phyloP scores from a whole-genome alignment of 2,888 invertebrate species.

The Diogma glabrata region DNA sequence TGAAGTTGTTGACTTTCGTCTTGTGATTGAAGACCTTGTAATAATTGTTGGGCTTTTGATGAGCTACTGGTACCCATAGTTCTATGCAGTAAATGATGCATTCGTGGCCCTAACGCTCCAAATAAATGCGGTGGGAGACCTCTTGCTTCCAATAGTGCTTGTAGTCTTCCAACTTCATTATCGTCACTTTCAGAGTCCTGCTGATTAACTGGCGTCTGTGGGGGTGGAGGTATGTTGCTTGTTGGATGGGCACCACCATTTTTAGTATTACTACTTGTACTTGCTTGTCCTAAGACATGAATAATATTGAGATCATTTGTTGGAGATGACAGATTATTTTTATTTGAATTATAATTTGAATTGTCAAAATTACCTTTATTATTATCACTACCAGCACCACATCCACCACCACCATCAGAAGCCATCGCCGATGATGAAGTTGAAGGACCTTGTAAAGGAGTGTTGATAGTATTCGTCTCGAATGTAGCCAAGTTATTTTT shows the following conservation, averaged over 20 bases:
- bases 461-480: slow-evolving; percentile 12
- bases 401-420: slow-evolving; percentile 28
- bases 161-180: slow-evolving; percentile 88
- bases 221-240: slow-evolving; percentile 5
- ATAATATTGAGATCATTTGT: slow-evolving; percentile 11
- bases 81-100: slow-evolving; percentile 91
- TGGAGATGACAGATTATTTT: slow-evolving; percentile 17
- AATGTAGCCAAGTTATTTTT: slow-evolving; percentile 27
- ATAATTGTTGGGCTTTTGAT: slow-evolving; percentile 85
- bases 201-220: slow-evolving; percentile 30
- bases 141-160: slow-evolving; percentile 86
- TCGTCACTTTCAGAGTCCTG: slow-evolving; percentile 73
- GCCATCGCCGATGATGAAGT: slow-evolving; percentile 17
- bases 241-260: slow-evolving; percentile 11
- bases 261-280: slow-evolving; percentile 12
- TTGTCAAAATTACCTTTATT: neutral
- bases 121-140: slow-evolving; percentile 95
- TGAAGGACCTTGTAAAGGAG: slow-evolving; percentile 20
- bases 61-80: slow-evolving; percentile 82
- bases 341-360: neutral
- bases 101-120: slow-evolving; percentile 87
- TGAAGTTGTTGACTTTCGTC: slow-evolving; percentile 95
- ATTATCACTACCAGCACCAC: slow-evolving; percentile 1
- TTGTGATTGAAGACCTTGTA: slow-evolving; percentile 83
- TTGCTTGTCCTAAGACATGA: slow-evolving; percentile 6